Evolutionary conservation across 1,140 invertebrate genomes (phyloP).

Genomic region (Drosophila ironensis): DNA sequence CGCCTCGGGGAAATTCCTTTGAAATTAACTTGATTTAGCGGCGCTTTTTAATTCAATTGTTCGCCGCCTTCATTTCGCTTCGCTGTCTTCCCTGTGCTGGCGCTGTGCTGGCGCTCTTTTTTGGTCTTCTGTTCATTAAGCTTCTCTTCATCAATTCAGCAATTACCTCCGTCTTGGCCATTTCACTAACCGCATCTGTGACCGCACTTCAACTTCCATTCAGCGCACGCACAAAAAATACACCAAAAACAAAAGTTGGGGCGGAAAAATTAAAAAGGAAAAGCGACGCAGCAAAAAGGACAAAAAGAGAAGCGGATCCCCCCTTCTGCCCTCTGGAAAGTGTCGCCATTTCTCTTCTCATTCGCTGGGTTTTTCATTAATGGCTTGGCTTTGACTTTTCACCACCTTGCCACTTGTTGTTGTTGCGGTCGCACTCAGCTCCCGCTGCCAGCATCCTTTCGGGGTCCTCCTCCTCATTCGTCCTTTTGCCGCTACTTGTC

Average conservation of each 20-base stretch:
- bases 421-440: neutral
- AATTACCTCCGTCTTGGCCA: conserved; percentile 38
- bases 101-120: conserved; percentile 4
- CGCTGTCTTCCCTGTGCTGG: no score
- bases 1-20: no score
- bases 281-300: neutral
- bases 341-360: conserved; percentile 13
- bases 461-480: neutral
- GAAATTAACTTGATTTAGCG: neutral
- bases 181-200: conserved; percentile 35
- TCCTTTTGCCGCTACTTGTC: neutral
- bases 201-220: conserved; percentile 39
- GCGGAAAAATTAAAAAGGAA: neutral
- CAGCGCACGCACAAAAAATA: neutral
- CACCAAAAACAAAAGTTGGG: neutral
- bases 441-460: neutral
- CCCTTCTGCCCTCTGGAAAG: neutral
- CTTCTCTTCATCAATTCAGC: conserved; percentile 42
- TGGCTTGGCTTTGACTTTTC: conserved; percentile 33
- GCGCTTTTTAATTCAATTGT: conserved; percentile 4
- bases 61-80: no score
- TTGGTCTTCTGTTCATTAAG: conserved; percentile 46
- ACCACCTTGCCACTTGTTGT: conserved; percentile 9
- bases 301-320: neutral
- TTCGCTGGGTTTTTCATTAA: conserved; percentile 34